These are phyloP conservation scores for Hypocryptadius cinnamomeus DNA, from an alignment of 2,113 vertebrate species.

Conservation along the genomic window DNA sequence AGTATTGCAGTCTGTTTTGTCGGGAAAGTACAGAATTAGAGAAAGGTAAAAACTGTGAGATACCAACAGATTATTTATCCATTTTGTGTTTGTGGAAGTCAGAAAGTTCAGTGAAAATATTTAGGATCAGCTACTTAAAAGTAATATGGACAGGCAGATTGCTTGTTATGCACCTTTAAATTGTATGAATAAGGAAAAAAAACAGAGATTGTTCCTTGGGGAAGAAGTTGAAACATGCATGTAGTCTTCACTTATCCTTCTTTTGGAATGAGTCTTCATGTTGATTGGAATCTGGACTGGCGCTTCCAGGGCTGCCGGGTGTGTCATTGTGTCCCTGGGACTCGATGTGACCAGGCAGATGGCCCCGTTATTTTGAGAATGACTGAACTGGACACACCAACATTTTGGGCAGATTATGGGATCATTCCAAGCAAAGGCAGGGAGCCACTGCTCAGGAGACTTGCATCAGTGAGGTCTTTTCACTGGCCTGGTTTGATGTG, in stretches of 20 bases:
- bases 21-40: background rate
- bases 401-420: background rate
- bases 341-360: background rate
- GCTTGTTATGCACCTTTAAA: background rate
- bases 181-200: background rate
- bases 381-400: background rate
- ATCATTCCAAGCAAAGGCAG: background rate
- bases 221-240: background rate
- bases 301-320: background rate
- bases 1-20: background rate
- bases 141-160: background rate
- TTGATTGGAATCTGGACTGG: background rate
- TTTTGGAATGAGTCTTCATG: background rate
- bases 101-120: background rate
- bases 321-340: background rate
- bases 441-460: background rate
- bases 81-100: background rate
- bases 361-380: background rate
- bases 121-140: background rate
- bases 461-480: background rate
- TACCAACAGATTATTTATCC: background rate
- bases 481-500: background rate
- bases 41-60: background rate
- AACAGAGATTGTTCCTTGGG: background rate
- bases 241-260: background rate